A percentile compares a stretch with the other conserved stretches of the same genome.
Conservation (phyloP, 2,888 invertebrate species). For the Tipula confusa region DNA sequence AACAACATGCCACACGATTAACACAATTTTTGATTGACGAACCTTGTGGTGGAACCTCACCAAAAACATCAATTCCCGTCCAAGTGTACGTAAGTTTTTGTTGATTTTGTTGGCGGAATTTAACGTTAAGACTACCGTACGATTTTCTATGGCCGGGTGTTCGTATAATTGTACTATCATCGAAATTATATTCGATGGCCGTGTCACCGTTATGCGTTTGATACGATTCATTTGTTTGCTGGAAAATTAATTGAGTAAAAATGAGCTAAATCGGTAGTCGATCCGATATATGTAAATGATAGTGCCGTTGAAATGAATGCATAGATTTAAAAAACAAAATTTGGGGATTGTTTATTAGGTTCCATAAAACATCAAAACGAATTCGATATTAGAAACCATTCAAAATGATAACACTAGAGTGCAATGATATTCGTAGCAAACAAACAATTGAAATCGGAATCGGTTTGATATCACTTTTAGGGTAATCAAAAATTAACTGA, state of each 20-base stretch:
- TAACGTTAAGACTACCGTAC: not conserved
- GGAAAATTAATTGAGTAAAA: not conserved
- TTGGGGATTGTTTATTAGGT: no score
- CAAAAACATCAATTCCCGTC: constrained; percentile 74
- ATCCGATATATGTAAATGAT: no score
- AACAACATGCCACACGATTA: constrained; percentile 52
- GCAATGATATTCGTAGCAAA: not conserved
- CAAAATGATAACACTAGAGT: not conserved
- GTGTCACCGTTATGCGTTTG: not conserved
- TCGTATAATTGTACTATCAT: not conserved
- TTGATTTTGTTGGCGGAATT: constrained; percentile 20
- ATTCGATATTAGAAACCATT: no score
- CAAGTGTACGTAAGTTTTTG: constrained; percentile 66
- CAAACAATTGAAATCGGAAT: not conserved
- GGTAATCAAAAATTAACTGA: not conserved
- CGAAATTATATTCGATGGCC: not conserved
- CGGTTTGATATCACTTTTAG: not conserved
- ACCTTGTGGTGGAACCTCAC: constrained; percentile 55
- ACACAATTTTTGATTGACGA: constrained; percentile 45
- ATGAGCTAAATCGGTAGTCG: no score
- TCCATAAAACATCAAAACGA: no score
- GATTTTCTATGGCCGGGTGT: not conserved
- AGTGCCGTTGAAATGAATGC: no score
- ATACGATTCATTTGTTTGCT: not conserved
- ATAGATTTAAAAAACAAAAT: no score